Evolutionary conservation across 2,797 vertebrate species (phyloP).

Genomic region (Mionectes olivaceus): DNA sequence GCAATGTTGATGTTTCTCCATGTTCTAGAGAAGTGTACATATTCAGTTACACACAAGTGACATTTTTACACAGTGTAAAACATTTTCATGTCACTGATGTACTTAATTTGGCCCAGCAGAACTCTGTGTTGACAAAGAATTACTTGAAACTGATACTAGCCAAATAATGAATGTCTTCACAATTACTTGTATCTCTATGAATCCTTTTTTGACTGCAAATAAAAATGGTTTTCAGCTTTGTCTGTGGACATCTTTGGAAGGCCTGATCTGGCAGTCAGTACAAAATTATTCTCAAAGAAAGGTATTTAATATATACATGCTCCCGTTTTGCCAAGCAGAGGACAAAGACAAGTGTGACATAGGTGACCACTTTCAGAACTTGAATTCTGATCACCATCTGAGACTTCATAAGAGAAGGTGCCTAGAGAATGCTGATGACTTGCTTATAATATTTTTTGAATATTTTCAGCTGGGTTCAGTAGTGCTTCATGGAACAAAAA

Average conservation of each 20-base stretch:
- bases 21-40: slow-evolving; percentile 1
- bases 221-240: background rate
- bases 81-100: background rate
- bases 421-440: background rate
- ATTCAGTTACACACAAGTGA: background rate
- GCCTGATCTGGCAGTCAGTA: background rate
- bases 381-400: background rate
- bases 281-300: background rate
- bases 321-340: background rate
- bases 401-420: background rate
- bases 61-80: background rate
- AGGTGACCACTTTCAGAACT: background rate
- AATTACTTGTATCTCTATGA: background rate
- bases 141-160: background rate
- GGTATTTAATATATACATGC: background rate
- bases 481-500: background rate
- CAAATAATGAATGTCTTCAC: background rate
- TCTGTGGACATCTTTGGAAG: background rate
- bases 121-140: background rate
- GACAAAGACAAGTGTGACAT: background rate
- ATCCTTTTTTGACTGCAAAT: background rate
- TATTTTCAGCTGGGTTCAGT: background rate
- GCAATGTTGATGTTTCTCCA: background rate
- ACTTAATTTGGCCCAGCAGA: background rate
- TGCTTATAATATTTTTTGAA: background rate